Evolutionary conservation across 2,888 invertebrate species (phyloP), one percentile per base, ranked within the genome.

Genomic region (Heliconius ethilla): DNA sequence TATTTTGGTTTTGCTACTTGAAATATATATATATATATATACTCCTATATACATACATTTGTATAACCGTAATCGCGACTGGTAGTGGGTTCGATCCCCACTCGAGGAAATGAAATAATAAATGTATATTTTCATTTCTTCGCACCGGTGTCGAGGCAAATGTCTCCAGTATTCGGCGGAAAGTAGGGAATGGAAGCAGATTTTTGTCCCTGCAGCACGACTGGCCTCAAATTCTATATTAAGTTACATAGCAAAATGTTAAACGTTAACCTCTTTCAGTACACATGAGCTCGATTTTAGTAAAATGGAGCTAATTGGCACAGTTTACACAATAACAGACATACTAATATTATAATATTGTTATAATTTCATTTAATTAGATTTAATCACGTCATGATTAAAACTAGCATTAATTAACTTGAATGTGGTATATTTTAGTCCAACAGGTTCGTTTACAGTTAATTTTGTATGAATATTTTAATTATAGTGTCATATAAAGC

Each of bases 361-460:
- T 66, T 65, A 72, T 66, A 45, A 76, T 70, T 76, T 66, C 25
- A 37, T 45, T 76, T 72, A 66, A 76, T 76, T 76, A 72, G 51
- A 70, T 55, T 10, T 65, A 55, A 72, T 76, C 76, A 76, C 76
- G 76, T 76, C 18, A 76, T 76, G 15, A 55, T 76, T 76, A 70
- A 76, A 76, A 70, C 37, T 22, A n/a, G 15, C 62, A 29, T 13
- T 72, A 70, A 76, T 76, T 72, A 76, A 76, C 70, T 51, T 51
- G 51, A 55, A 55, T 33, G 29, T 70, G 10, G 18, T 70, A 13
- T 37, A 37, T 67, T 67, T 67, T 40, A 40, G 67, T 13, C n/a
- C 9, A 51, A 72, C 72, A 25, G 59, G 59, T 72, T 33, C 1
- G 33, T 55, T 55, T n/a, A 33, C 70, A 29, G 70, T 72, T 72